phyloP scores from a whole-genome alignment of 1,140 invertebrate species.

The Caenorhabditis inopinata region DNA sequence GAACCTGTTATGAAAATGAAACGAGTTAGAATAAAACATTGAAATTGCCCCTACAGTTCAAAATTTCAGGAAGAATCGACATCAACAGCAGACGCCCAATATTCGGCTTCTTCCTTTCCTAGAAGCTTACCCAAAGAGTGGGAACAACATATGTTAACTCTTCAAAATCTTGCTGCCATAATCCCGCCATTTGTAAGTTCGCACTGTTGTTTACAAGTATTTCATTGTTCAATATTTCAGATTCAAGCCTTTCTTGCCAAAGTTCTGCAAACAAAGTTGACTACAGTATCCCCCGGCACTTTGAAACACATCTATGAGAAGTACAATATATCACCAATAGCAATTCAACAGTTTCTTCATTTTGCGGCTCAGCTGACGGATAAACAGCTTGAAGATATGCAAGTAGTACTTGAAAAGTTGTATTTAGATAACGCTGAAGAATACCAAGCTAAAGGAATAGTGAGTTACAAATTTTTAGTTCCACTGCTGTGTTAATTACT shows the following conservation, averaged over 20 bases:
- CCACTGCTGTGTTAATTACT: no score
- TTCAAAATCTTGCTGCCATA: background rate
- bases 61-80: background rate
- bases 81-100: background rate
- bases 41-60: background rate
- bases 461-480: background rate
- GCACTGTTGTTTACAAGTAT: background rate
- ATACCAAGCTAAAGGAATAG: background rate
- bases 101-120: background rate
- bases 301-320: background rate
- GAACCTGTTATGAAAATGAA: background rate
- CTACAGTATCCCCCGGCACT: background rate
- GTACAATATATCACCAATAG: background rate
- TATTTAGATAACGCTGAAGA: background rate
- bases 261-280: background rate
- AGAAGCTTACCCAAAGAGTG: background rate
- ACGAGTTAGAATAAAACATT: background rate
- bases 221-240: background rate
- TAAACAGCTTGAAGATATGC: background rate
- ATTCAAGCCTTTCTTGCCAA: constrained; percentile 14
- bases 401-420: background rate
- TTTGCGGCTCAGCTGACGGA: background rate
- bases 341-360: background rate
- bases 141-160: background rate
- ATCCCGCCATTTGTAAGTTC: constrained; percentile 9